These are phyloP conservation scores for Cenopis cana DNA, from an alignment of 2,888 invertebrate species.

Conservation along the genomic window DNA sequence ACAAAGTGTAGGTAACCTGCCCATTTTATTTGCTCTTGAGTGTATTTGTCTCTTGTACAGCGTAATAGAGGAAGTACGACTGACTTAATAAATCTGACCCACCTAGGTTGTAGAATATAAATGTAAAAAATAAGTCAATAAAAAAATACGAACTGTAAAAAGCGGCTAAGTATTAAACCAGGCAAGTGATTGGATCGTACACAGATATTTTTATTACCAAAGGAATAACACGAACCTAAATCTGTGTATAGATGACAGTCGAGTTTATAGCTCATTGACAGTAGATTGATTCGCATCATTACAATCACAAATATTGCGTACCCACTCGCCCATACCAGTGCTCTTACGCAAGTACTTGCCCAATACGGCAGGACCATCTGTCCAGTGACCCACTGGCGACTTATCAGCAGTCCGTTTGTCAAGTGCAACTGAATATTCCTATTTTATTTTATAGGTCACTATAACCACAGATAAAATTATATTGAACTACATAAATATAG, in stretches of 20 bases:
- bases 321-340: slow-evolving; percentile 17
- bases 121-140: too few relatives aligned
- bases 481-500: neutral
- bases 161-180: too few relatives aligned
- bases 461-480: neutral
- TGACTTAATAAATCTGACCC: too few relatives aligned
- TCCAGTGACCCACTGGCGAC: slow-evolving; percentile 57
- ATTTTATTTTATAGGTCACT: slow-evolving; percentile 11
- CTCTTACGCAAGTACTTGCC: slow-evolving; percentile 57
- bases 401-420: slow-evolving; percentile 24
- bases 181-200: too few relatives aligned
- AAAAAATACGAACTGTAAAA: too few relatives aligned
- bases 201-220: too few relatives aligned
- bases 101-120: too few relatives aligned
- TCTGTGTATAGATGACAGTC: neutral
- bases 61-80: too few relatives aligned
- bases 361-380: slow-evolving; percentile 57
- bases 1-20: too few relatives aligned
- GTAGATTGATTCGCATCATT: slow-evolving; percentile 10
- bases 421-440: slow-evolving; percentile 8
- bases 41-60: too few relatives aligned
- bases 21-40: too few relatives aligned
- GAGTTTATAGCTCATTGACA: neutral
- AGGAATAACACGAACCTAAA: too few relatives aligned
- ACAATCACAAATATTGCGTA: slow-evolving; percentile 19